Evolutionary conservation across 2,113 vertebrate species (phyloP), one percentile per base, ranked within the genome.

Genomic region (Deroptyus accipitrinus): DNA sequence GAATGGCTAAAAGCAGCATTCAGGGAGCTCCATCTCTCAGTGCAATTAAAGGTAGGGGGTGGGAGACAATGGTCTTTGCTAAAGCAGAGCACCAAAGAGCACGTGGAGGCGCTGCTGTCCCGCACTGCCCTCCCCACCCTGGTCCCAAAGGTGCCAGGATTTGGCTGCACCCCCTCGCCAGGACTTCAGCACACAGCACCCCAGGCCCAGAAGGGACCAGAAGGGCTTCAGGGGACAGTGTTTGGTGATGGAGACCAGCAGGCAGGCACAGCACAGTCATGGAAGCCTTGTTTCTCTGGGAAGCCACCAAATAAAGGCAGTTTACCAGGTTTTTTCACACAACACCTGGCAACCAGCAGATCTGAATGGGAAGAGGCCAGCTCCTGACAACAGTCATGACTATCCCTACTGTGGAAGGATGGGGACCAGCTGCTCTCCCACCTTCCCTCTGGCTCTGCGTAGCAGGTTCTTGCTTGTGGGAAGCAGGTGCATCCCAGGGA

Each of bases 91-190:
- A 15, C 57, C 33, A 35, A 59, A 35, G 13, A 35, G 9, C 22
- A 59, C 3, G 13, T 35, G 13, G 57, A 59, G 33, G 33, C n/a
- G 57, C 33, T 59, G 57, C 57, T 4, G 0, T 15, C 63, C 44
- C 6, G 13, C 33, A 1, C 23, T 4, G 55, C 48, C 55, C 23
- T 20, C 55, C 9, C 39, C n/a, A 16, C 19, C 55, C 46, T 1
- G 1, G 27, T 11, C 39, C 46, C 84, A 11, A 13, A 8, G 25
- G 44, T 5, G 4, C 25, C 3, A 2, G 42, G 72, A 31, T 61
- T 19, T 13, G 3, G 2, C 66, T 23, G 28, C 28, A 8, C 7
- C 28, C 48, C 33, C n/a, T 8, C 2, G 0, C 51, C 24, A 0
- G 22, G 31, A 19, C 24, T 37, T 24, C 3, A 2, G 52, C 23